These are phyloP conservation scores for Homarus gammarus DNA, from an alignment of 2,888 invertebrate genomes.

Conservation along the genomic window DNA sequence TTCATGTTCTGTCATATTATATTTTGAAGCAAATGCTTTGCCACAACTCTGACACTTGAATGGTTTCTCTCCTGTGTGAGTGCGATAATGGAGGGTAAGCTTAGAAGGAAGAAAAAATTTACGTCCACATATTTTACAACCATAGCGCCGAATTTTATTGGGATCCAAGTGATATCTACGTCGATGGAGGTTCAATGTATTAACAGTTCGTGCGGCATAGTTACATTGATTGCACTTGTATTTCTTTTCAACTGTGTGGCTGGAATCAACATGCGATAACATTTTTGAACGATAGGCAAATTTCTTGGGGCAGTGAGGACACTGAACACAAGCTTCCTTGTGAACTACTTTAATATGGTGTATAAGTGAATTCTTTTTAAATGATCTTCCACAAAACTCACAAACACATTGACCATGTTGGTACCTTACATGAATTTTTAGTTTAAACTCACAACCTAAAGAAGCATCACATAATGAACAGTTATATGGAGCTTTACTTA, in stretches of 20 bases:
- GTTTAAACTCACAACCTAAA: conserved; percentile 51
- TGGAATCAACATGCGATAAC: conserved; percentile 57
- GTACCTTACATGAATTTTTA: conserved; percentile 47
- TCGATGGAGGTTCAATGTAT: conserved; percentile 49
- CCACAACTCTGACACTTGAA: conserved; percentile 53
- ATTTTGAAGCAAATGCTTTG: conserved; percentile 60
- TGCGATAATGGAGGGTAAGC: conserved; percentile 56
- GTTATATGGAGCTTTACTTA: conserved; percentile 51
- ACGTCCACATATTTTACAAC: conserved; percentile 47
- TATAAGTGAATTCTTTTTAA: conserved; percentile 57
- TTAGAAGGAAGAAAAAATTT: conserved; percentile 64
- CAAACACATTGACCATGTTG: conserved; percentile 60
- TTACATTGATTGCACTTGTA: conserved; percentile 56
- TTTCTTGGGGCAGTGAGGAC: conserved; percentile 63
- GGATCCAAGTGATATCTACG: conserved; percentile 57
- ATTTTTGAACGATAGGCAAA: conserved; percentile 62
- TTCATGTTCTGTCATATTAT: conserved; percentile 61
- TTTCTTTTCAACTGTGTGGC: conserved; percentile 56
- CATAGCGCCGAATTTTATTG: conserved; percentile 17
- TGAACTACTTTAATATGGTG: conserved; percentile 64
- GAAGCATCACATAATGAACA: conserved; percentile 53
- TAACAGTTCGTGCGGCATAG: conserved; percentile 53
- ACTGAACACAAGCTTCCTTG: conserved; percentile 52
- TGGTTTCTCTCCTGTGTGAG: conserved; percentile 64
- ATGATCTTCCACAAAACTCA: conserved; percentile 65